Conservation (phyloP, 2,888 invertebrate species). For the Xestia sexstrigata region DNA sequence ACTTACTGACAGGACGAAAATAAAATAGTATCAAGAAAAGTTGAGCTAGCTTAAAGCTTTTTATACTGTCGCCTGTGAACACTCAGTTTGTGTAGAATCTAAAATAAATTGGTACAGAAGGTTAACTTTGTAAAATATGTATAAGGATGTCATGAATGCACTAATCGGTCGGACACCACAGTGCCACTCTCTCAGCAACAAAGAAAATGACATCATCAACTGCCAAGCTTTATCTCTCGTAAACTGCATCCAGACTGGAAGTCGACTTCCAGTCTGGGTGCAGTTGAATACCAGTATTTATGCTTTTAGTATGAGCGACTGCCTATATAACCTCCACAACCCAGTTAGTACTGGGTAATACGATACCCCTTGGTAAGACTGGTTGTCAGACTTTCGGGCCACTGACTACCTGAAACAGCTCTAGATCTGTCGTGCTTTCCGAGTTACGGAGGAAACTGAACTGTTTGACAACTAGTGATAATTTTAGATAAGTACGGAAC, state of each 20-base stretch:
- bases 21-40: conserved; percentile 59
- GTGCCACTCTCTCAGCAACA: background rate
- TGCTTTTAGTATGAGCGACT: too few species aligned
- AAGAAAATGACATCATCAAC: background rate
- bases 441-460: background rate
- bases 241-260: too few species aligned
- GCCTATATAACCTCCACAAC: background rate
- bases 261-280: background rate
- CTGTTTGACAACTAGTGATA: background rate
- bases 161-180: background rate
- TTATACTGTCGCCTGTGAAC: conserved; percentile 26
- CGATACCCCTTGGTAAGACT: background rate
- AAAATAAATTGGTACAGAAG: conserved; percentile 31
- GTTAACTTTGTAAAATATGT: background rate
- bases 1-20: conserved; percentile 49
- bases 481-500: background rate
- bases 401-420: background rate
- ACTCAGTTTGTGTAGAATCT: conserved; percentile 32
- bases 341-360: background rate
- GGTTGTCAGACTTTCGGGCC: background rate
- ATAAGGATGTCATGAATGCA: background rate
- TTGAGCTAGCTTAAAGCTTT: conserved; percentile 53
- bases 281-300: background rate
- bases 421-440: too few species aligned
- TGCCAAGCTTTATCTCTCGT: too few species aligned